Evolutionary conservation across 2,113 vertebrate species (phyloP), one percentile per base, ranked within the genome.

Genomic region (Aepyceros melampus): DNA sequence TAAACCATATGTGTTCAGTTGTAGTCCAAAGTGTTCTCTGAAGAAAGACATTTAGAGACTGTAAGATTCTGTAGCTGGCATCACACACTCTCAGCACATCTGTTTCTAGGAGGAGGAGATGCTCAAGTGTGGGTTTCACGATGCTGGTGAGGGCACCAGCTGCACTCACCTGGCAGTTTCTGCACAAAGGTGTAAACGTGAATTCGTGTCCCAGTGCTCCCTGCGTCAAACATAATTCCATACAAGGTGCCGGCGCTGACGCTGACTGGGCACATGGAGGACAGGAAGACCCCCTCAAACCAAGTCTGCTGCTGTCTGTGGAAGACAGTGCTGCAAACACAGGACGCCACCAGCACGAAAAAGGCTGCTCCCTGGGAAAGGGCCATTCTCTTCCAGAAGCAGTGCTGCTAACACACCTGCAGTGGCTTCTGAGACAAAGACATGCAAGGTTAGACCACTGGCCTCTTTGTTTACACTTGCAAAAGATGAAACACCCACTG

Each of bases 221-320:
- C 99, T 3, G 99, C 99, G 0, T 99, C 99, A 98, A 99, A 99
- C 99, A 99, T 99, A 98, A 99, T 99, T 97, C 99, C 99, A 97
- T 99, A 99, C 98, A 99, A 99, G 47, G 99, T 98, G 81, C 99
- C 98, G 86, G 51, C 78, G 93, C 98, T 99, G 92, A 96, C 78
- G 97, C 99, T 99, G 98, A 98, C 15, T 16, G 98, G 99, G 25
- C 99, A 99, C 96, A 97, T 95, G 6, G 99, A 98, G 29, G 98
- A 99, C 23, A 99, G 99, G 95, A 99, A 99, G 97, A 99, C 99
- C 97, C 99, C 99, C 86, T 99, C 99, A 97, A 99, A 99, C 99
- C 99, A 99, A 98, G 99, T 99, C 40, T 98, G 98, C 86, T 98
- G 99, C 81, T 99, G 99, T 98, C 99, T 98, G 99, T 99, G 98